Base-by-base conservation (phyloP, 2,888 invertebrate species). In the Drosophila barbarae region DNA sequence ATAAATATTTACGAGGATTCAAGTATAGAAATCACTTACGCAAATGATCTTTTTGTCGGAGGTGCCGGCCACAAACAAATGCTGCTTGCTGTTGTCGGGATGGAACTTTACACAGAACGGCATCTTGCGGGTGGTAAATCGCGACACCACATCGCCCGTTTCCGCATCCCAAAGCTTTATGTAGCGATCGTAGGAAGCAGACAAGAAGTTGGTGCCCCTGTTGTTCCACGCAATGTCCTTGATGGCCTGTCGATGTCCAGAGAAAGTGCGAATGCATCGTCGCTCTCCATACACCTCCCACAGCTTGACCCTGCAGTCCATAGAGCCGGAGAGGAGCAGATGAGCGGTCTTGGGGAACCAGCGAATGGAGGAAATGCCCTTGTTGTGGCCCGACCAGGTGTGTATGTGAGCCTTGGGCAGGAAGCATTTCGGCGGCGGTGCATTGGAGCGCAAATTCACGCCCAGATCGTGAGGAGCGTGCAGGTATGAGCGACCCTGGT, bases 111-210 rank as follows among this genome's bases (percentile, higher is more conserved):
- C 95, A 89, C 99, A 99, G 90, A 98, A 99, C 0, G 99, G 97
- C 84, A 99, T 97, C 90, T 99, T 99, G 57, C 97, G 93, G 50
- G 97, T 98, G 18, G 98, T 97, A 90, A 98, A 99, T 42, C 97
- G 91, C 0, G 93, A 93, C 32, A 95, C 89, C 68, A 95, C 96
- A 75, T 93, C 93, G 46, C 99, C 99, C 0, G 96, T 96, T 91
- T 99, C 99, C 0, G 99, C 99, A 89, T 99, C 99, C 99, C 99
- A 99, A 42, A 99, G 90, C 90, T 99, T 99, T 61, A 99, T 96
- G 87, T 96, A 98, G 55, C 98, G 93, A 91, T 99, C 99, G 90
- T 98, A 99, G 0, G 98, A 98, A 41, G 98, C 98, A 0, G 98
- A 98, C 4, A 99, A 90, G 89, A 99, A 99, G 85, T 96, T 94